Evolutionary conservation across 2,797 vertebrate species (phyloP).

Genomic region (Psittacula derbiana): DNA sequence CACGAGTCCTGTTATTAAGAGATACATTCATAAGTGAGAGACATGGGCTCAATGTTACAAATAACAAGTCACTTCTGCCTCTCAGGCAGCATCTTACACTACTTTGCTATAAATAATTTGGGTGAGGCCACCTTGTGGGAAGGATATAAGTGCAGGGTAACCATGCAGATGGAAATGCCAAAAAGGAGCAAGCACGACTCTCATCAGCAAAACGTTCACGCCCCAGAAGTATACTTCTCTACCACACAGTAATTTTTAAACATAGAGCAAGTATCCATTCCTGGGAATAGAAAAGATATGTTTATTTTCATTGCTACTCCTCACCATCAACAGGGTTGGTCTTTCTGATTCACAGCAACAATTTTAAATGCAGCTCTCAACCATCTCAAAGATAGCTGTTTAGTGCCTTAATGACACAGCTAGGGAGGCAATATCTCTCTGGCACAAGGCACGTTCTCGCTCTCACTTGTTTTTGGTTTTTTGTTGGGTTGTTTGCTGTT

Average conservation of each 20-base stretch:
- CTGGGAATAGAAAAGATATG: not conserved
- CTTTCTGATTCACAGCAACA: not conserved
- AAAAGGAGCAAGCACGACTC: not conserved
- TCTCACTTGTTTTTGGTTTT: not conserved
- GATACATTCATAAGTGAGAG: not conserved
- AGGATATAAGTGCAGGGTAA: not conserved
- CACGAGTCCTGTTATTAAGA: not conserved
- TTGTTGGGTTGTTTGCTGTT: not conserved
- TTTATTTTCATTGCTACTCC: not conserved
- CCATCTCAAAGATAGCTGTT: accelerated
- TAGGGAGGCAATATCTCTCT: not conserved
- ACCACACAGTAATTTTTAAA: not conserved
- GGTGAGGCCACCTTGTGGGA: not conserved
- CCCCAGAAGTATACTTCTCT: not conserved
- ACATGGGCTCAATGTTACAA: not conserved
- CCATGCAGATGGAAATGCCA: not conserved
- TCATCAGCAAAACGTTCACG: not conserved
- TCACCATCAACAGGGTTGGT: not conserved
- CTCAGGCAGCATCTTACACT: not conserved
- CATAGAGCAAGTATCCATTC: not conserved
- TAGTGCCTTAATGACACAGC: not conserved
- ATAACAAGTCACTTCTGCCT: not conserved
- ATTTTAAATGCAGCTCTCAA: not conserved
- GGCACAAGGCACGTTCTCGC: not conserved
- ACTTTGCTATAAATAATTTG: not conserved